Conservation (phyloP, 1,140 invertebrate species). For the Periplaneta americana region DNA sequence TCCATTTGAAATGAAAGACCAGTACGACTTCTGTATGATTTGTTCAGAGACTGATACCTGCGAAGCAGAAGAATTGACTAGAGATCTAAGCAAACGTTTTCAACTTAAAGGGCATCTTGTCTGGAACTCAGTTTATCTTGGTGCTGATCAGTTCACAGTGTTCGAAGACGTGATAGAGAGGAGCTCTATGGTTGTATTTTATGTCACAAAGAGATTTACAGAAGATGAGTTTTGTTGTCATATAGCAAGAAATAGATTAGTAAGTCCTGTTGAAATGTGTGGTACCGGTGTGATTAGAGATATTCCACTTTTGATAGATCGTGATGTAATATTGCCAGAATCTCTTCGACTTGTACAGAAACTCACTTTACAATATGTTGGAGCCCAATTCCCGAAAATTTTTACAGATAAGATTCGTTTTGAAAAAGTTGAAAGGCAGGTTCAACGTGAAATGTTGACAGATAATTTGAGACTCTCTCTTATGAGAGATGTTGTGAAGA, state of each 20-base stretch:
- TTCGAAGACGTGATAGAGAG: not conserved
- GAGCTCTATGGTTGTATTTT: slow-evolving; percentile 1
- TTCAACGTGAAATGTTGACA: not conserved
- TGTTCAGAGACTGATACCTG: not conserved
- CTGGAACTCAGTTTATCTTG: not conserved
- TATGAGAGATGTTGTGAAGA: not conserved
- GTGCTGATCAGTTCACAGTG: not conserved
- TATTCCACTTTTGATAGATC: not conserved
- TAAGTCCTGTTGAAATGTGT: not conserved
- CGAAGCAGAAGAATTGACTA: not conserved
- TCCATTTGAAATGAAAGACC: not conserved
- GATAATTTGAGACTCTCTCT: not conserved
- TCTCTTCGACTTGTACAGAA: not conserved
- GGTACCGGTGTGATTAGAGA: not conserved
- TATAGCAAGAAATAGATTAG: not conserved
- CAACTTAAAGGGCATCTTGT: not conserved
- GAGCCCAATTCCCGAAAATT: not conserved
- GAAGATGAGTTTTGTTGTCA: slow-evolving; percentile 6
- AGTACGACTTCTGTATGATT: slow-evolving; percentile 2
- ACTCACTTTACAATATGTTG: not conserved
- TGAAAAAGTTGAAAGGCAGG: not conserved
- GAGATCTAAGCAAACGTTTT: not conserved
- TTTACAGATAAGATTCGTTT: not conserved
- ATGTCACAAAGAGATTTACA: not conserved
- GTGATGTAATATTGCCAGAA: not conserved